Evolutionary conservation across 1,140 invertebrate species (phyloP).

Genomic region (Drosophila quadrilineata): DNA sequence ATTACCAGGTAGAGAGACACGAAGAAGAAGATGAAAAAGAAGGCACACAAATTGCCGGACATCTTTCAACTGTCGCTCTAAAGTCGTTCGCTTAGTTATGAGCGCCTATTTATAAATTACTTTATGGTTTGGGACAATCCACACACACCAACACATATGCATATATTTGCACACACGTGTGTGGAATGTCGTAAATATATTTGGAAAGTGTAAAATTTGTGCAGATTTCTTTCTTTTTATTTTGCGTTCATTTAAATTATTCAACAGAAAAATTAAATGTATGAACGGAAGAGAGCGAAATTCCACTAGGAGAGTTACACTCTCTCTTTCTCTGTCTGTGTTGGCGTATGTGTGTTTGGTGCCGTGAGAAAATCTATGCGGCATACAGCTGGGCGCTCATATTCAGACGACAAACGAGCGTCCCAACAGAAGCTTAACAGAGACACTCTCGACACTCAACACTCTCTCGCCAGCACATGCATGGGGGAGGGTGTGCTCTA

Average conservation of each 20-base stretch:
- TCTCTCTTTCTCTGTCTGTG: background rate
- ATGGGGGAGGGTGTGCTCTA: background rate
- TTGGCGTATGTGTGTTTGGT: slow-evolving; percentile 21
- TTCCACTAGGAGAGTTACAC: too few species aligned
- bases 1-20: too few species aligned
- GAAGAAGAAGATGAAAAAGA: slow-evolving; percentile 34
- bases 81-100: slow-evolving; percentile 38
- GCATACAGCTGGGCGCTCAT: slow-evolving; percentile 76
- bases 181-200: slow-evolving; percentile 37
- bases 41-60: background rate
- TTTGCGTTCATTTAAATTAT: slow-evolving; percentile 28
- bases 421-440: background rate
- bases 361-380: slow-evolving; percentile 76
- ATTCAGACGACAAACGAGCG: slow-evolving; percentile 34
- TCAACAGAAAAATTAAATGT: background rate
- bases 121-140: slow-evolving; percentile 48
- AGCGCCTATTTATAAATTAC: slow-evolving; percentile 72
- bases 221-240: background rate
- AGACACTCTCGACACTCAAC: slow-evolving; percentile 8
- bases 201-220: slow-evolving; percentile 26
- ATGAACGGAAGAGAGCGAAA: too few species aligned
- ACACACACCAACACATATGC: background rate
- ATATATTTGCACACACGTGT: too few species aligned
- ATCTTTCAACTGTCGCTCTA: background rate
- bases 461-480: slow-evolving; percentile 29